Percentiles rank a stretch among this genome's conserved stretches.
These are phyloP conservation scores for Arvicola amphibius DNA, from an alignment of 2,797 vertebrate species.

Conservation along the genomic window DNA sequence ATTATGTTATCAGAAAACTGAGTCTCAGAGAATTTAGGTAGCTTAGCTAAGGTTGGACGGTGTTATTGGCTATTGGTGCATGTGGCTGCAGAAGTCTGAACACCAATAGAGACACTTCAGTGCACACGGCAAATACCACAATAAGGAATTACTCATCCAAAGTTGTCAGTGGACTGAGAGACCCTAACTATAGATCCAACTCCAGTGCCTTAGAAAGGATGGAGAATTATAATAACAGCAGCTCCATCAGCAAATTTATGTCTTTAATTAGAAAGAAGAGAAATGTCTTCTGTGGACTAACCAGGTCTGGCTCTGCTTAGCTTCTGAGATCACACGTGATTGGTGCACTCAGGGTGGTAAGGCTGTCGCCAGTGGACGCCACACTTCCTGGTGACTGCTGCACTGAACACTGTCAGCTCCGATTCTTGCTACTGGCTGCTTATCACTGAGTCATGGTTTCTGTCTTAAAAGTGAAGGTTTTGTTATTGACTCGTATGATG, in stretches of 20 bases:
- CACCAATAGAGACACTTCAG: not conserved
- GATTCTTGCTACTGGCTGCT: not conserved
- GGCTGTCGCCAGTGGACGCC: not conserved
- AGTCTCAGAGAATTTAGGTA: not conserved
- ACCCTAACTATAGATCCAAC: not conserved
- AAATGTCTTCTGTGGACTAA: not conserved
- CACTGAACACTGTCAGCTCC: not conserved
- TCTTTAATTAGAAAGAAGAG: not conserved
- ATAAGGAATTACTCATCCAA: not conserved
- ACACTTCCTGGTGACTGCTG: not conserved
- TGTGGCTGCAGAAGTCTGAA: not conserved
- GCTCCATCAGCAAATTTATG: not conserved
- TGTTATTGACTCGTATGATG: not conserved
- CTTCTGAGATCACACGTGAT: not conserved
- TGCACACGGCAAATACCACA: not conserved
- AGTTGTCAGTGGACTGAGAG: not conserved
- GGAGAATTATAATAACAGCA: not conserved
- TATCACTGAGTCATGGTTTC: conserved; percentile 13
- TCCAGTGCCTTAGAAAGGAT: not conserved
- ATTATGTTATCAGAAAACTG: not conserved
- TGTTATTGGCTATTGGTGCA: not conserved
- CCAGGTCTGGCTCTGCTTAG: not conserved
- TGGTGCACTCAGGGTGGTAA: not conserved
- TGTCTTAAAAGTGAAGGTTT: conserved; percentile 34
- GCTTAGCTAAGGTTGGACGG: not conserved